phyloP scores from a whole-genome alignment of 2,888 invertebrate species.

The Pristionchus entomophagus region DNA sequence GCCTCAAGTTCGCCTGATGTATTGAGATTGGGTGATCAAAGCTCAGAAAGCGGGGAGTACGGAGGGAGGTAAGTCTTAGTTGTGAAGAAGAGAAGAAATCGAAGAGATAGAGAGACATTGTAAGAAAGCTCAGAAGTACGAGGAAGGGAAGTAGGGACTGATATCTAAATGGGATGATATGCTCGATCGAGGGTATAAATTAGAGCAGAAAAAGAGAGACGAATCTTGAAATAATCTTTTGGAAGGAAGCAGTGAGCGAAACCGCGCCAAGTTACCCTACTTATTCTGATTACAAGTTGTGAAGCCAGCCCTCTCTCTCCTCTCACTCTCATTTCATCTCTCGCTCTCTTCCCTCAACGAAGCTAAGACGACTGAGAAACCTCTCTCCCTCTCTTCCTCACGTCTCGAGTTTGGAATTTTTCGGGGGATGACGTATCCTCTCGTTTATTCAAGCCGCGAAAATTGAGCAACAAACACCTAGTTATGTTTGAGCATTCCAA shows the following conservation, averaged over 20 bases:
- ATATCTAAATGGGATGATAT: not conserved
- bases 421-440: not conserved
- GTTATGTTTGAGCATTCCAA: not conserved
- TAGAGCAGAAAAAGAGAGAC: not conserved
- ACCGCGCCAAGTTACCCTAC: not conserved
- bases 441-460: not conserved
- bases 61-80: not conserved
- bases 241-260: not conserved
- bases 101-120: not conserved
- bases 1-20: not conserved
- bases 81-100: not conserved
- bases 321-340: constrained; percentile 1
- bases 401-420: not conserved
- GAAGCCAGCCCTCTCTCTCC: not conserved
- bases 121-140: not conserved
- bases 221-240: not conserved
- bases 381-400: not conserved
- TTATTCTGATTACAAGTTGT: constrained; percentile 5
- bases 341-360: not conserved
- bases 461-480: too few relatives aligned
- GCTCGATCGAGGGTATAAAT: not conserved
- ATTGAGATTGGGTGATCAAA: constrained; percentile 28
- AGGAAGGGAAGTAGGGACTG: not conserved
- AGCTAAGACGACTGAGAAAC: too few relatives aligned
- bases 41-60: not conserved